Evolutionary conservation across 1,140 invertebrate species (phyloP), one percentile per base, ranked within the genome.

Genomic region (Goniozus legneri): DNA sequence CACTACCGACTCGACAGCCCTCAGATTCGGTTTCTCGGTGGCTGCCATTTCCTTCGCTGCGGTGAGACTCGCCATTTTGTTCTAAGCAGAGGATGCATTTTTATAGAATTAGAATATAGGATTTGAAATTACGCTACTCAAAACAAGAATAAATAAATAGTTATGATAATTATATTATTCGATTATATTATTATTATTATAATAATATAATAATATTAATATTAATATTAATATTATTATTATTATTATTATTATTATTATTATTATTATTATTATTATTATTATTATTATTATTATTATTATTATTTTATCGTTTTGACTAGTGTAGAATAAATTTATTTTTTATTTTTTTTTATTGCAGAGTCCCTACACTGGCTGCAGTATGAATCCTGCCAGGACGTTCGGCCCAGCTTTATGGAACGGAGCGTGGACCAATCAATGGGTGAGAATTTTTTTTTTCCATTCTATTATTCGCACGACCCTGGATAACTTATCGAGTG

Each of bases 361-460:
- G 67, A 47, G 81, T 33, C 81, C 81, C 21, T 86, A 81, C 52
- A 88, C 87, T 2, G 86, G 87, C 1, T 84, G 83, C 21, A 86
- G 86, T 56, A 88, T 91, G 84, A 92, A 92, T 67, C 88, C 89
- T 2, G 88, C 86, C 0, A 80, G 88, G 54, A 83, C 82, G 19
- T 84, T 92, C 41, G 88, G 79, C 0, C 88, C 89, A 1, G 88
- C 87, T 1, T 53, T 90, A 6, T 84, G 88, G 60, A 82, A 83
- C 38, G 76, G 73, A 1, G 67, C 77, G 30, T 92, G 88, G 82
- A 58, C 66, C 0, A 43, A 78, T 52, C 86, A 89, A 56, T 92
- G 89, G 89, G 84, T 91, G 48, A 59, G 51, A 0, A n/a, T n/a
- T n/a, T 22, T 1, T 14, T 37, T 20, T 12, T 37, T 8, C 18